Evolutionary conservation across 2,113 vertebrate species (phyloP).

Genomic region (Synodontis membranacea): DNA sequence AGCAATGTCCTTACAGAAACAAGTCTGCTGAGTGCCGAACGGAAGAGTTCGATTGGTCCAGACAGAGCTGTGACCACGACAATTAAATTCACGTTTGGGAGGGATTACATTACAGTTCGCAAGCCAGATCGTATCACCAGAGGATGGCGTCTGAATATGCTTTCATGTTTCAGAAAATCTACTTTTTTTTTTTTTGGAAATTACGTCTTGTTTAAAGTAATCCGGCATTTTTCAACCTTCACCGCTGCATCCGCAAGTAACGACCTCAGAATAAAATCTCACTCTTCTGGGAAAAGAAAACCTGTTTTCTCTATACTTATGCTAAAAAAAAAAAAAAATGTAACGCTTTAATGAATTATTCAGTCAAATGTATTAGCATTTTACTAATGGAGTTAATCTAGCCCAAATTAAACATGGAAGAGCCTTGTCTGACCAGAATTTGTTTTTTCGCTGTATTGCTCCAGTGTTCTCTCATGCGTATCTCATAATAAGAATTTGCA

Average conservation of each 20-base stretch:
- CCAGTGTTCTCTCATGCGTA: not conserved
- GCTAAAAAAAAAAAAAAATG: not conserved
- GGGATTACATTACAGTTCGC: not conserved
- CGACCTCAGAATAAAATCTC: not conserved
- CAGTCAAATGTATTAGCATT: not conserved
- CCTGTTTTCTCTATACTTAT: not conserved
- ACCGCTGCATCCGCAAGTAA: not conserved
- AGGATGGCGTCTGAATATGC: not conserved
- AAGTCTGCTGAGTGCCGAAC: not conserved
- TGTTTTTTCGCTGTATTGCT: not conserved
- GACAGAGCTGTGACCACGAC: not conserved
- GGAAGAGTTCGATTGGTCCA: not conserved
- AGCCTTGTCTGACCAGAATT: not conserved
- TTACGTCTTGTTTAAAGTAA: not conserved
- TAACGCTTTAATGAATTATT: not conserved
- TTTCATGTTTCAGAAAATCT: not conserved
- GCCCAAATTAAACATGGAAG: not conserved
- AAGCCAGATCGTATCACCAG: not conserved
- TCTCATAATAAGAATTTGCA: not conserved
- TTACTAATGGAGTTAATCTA: not conserved
- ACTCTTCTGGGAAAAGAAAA: not conserved
- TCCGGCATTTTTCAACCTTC: not conserved
- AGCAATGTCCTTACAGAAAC: not conserved
- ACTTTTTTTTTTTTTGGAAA: not conserved
- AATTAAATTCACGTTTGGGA: not conserved